phyloP scores from a whole-genome alignment of 2,113 vertebrate genomes.

The Zosterops lateralis region DNA sequence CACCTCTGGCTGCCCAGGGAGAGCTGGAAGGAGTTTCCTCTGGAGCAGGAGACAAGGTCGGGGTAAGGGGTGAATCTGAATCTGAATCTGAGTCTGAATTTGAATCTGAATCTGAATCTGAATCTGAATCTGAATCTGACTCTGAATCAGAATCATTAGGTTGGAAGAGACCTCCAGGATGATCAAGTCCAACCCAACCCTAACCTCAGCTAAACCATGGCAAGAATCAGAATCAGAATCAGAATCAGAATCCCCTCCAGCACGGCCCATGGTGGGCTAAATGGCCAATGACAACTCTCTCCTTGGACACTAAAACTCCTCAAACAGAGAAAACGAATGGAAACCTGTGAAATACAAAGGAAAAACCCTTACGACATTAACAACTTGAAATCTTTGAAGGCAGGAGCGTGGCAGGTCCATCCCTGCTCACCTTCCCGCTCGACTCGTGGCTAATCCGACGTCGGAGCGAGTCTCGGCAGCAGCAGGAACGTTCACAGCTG shows the following conservation, averaged over 20 bases:
- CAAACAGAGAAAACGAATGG: neutral
- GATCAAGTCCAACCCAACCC: too few relatives aligned
- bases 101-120: neutral
- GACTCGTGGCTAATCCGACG: neutral
- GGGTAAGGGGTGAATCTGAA: neutral
- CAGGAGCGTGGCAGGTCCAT: neutral
- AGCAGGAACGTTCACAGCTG: neutral
- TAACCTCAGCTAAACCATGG: too few relatives aligned
- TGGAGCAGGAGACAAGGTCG: neutral
- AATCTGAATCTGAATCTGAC: too few relatives aligned
- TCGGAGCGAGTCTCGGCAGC: neutral
- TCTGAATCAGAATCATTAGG: too few relatives aligned
- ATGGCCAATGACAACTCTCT: fast-evolving
- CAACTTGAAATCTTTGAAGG: neutral
- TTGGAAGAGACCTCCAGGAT: too few relatives aligned
- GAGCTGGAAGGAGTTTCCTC: neutral
- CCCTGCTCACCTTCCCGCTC: neutral
- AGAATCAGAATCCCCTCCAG: neutral
- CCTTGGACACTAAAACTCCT: neutral
- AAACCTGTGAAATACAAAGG: neutral
- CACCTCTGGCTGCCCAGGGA: neutral
- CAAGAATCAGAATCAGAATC: too few relatives aligned
- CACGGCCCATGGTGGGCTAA: neutral
- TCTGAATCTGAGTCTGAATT: too few relatives aligned
- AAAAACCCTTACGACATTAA: fast-evolving